A percentile compares a stretch with the other conserved stretches of the same genome.
phyloP scores from a whole-genome alignment of 2,113 vertebrate species.

The Cervus canadensis region DNA sequence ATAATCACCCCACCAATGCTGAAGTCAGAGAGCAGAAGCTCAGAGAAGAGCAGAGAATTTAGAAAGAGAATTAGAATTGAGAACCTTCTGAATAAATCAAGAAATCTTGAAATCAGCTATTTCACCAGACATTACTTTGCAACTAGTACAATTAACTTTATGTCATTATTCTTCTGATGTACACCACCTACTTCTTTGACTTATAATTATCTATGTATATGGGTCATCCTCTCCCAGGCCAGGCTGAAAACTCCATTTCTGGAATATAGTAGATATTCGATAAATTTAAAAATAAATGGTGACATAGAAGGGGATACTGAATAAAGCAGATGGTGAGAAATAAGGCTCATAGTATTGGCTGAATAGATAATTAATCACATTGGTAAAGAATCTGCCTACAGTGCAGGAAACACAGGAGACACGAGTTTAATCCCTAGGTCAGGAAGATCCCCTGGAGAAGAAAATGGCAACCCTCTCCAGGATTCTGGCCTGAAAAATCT shows the following conservation, averaged over 20 bases:
- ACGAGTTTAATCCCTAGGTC: background rate
- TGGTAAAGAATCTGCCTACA: background rate
- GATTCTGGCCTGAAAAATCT: background rate
- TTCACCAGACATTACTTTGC: background rate
- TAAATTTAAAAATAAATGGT: background rate
- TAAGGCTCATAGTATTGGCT: background rate
- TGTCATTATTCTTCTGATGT: background rate
- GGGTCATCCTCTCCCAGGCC: background rate
- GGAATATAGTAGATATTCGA: background rate
- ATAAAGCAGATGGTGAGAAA: background rate
- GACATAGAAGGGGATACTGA: background rate
- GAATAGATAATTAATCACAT: background rate
- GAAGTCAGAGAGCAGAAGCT: background rate
- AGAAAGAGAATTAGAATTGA: conserved; percentile 4
- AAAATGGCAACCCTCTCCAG: background rate
- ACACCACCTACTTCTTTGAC: background rate
- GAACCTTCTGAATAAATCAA: background rate
- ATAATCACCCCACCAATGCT: background rate
- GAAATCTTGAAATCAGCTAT: background rate
- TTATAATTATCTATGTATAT: background rate
- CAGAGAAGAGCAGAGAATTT: background rate
- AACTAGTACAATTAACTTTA: background rate
- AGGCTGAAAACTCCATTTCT: background rate
- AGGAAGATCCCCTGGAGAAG: background rate
- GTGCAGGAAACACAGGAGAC: background rate